A percentile compares a stretch with the other conserved stretches of the same genome.
These are phyloP conservation scores for Listrodromus nycthemerus DNA, from an alignment of 2,888 invertebrate genomes.

Conservation along the genomic window DNA sequence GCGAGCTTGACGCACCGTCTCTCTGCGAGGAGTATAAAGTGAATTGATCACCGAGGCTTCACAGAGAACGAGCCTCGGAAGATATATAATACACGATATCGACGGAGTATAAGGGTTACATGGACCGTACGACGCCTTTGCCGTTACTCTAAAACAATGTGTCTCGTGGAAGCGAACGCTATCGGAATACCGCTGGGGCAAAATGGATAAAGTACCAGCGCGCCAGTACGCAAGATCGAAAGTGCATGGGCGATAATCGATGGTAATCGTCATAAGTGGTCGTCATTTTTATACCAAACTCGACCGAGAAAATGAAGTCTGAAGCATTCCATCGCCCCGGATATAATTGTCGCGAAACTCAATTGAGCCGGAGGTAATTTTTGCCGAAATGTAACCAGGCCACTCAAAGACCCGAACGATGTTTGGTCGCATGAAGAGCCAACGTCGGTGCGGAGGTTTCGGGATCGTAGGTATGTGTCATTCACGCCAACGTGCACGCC, in stretches of 20 bases:
- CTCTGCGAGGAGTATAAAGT: constrained; percentile 2
- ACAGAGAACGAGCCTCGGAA: not conserved
- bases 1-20: not conserved
- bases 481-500: not conserved
- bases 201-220: constrained; percentile 42
- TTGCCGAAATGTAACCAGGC: no score
- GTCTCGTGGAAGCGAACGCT: constrained; percentile 28
- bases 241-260: not conserved
- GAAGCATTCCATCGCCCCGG: not conserved
- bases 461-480: constrained; percentile 7
- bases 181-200: constrained; percentile 20
- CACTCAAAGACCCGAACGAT: not conserved
- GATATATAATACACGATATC: constrained; percentile 32
- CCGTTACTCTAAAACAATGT: constrained; percentile 47
- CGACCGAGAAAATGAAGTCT: constrained; percentile 7
- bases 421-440: constrained; percentile 31
- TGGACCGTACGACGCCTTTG: constrained; percentile 22
- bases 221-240: not conserved
- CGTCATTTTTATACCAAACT: not conserved
- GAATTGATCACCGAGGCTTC: constrained; percentile 18
- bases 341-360: not conserved
- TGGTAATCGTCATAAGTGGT: constrained; percentile 12
- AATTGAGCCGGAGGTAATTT: no score
- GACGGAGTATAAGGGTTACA: constrained; percentile 35
- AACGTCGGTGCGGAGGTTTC: constrained; percentile 23